Evolutionary conservation across 2,888 invertebrate species (phyloP).

Genomic region (Arrhopalites spinosus): DNA sequence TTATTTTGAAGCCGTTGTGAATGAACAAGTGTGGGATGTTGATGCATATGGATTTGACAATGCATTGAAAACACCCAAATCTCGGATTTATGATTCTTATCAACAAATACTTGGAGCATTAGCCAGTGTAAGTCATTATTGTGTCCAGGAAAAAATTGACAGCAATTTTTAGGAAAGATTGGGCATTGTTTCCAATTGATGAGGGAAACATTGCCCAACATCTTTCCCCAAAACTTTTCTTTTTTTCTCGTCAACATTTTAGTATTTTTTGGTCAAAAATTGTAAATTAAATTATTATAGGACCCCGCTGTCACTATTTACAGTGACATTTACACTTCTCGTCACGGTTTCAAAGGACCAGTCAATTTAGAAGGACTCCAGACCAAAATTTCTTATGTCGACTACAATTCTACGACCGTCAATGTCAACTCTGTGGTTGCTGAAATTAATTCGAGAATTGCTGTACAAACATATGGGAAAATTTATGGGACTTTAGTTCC

Average conservation of each 20-base stretch:
- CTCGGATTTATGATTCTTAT: constrained; percentile 42
- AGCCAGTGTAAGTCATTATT: not conserved
- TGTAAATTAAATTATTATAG: constrained; percentile 29
- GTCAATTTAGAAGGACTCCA: constrained; percentile 40
- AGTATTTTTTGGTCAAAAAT: too few relatives aligned
- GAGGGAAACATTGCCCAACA: not conserved
- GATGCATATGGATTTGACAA: constrained; percentile 48
- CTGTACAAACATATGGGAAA: constrained; percentile 48
- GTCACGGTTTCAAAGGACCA: constrained; percentile 37
- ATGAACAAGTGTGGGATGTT: constrained; percentile 36
- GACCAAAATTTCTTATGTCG: constrained; percentile 46
- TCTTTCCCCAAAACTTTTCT: not conserved
- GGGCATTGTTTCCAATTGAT: too few relatives aligned
- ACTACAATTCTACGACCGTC: constrained; percentile 30
- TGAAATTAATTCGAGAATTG: constrained; percentile 47
- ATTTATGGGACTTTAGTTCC: constrained; percentile 51
- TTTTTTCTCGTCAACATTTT: too few relatives aligned
- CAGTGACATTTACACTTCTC: constrained; percentile 47
- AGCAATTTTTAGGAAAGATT: not conserved
- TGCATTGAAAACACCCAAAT: constrained; percentile 43
- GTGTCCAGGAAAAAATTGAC: not conserved
- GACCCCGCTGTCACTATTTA: constrained; percentile 45
- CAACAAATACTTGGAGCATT: constrained; percentile 3
- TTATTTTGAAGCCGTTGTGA: not conserved
- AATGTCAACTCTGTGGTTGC: constrained; percentile 47